Conservation (phyloP, 2,113 vertebrate genomes). For the Oncorhynchus mykiss region DNA sequence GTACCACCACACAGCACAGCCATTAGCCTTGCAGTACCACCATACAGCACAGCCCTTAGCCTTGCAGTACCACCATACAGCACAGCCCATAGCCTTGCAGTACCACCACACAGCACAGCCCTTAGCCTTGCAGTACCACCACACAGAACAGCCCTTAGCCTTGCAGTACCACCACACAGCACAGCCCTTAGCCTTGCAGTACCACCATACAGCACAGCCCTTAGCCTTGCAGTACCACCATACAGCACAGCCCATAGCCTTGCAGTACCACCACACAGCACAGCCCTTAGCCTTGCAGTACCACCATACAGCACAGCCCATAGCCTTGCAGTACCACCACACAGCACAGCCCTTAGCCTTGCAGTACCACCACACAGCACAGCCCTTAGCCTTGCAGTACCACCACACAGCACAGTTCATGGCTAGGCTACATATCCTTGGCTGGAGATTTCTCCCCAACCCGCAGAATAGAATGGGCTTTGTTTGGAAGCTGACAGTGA, state of each 20-base stretch:
- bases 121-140: constrained; percentile 16
- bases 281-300: constrained; percentile 23
- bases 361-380: constrained; percentile 63
- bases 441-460: constrained; percentile 83
- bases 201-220: no score
- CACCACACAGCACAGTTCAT: constrained; percentile 51
- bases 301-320: constrained; percentile 66
- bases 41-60: constrained; percentile 67
- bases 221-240: constrained; percentile 23
- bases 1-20: no score
- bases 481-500: constrained; percentile 71
- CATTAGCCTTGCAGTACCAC: constrained; percentile 18
- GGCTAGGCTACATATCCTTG: constrained; percentile 87
- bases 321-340: background rate
- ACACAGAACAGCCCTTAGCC: no score
- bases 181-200: constrained; percentile 54
- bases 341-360: no score
- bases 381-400: constrained; percentile 40
- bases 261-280: no score
- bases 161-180: constrained; percentile 54
- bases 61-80: no score
- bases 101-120: constrained; percentile 68
- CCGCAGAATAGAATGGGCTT: constrained; percentile 80
- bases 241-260: constrained; percentile 67
- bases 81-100: no score